Percentiles rank a stretch among this genome's conserved stretches.
These are phyloP conservation scores for Phyllotis vaccarum DNA, from an alignment of 2,797 vertebrate species.

Conservation along the genomic window DNA sequence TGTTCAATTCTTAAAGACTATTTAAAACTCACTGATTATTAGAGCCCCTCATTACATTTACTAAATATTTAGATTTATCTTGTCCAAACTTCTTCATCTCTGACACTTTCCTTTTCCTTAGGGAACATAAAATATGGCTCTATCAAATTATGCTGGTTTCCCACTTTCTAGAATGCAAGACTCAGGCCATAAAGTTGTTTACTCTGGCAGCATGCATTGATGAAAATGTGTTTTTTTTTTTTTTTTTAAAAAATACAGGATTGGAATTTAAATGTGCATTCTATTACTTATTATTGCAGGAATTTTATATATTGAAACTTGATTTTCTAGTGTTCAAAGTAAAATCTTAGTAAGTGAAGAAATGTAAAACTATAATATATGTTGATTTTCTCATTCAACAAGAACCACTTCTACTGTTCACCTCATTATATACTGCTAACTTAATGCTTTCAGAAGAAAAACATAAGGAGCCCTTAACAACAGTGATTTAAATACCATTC, in stretches of 20 bases:
- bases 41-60: background rate
- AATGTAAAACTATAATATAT: background rate
- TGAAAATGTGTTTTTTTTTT: background rate
- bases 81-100: background rate
- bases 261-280: background rate
- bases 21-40: background rate
- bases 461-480: background rate
- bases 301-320: background rate
- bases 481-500: background rate
- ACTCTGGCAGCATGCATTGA: background rate
- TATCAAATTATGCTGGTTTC: background rate
- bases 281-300: background rate
- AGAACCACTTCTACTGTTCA: background rate
- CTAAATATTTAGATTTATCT: background rate
- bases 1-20: background rate
- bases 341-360: background rate
- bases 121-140: background rate
- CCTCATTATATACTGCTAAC: background rate
- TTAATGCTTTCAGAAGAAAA: conserved; percentile 1
- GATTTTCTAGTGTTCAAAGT: background rate
- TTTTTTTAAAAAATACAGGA: background rate
- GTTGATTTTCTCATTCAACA: background rate
- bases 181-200: background rate
- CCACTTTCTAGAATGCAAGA: background rate
- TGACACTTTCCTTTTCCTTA: background rate